These are phyloP conservation scores for Cylloceria caligata DNA, from an alignment of 2,888 invertebrate genomes.

Conservation along the genomic window DNA sequence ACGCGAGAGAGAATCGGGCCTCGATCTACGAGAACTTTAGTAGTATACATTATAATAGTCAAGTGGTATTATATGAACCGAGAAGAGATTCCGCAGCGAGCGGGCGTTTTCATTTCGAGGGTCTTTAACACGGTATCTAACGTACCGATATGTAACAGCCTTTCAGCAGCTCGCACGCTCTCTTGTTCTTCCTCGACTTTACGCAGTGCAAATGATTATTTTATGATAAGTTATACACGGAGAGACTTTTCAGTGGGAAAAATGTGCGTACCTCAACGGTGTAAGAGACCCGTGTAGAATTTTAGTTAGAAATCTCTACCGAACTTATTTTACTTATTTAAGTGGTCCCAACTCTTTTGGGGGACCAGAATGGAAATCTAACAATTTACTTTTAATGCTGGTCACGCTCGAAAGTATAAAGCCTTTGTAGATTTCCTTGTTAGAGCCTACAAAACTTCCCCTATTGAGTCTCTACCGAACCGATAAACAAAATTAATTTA, in stretches of 20 bases:
- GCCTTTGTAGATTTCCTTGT: no score
- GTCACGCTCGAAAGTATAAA: no score
- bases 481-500: no score
- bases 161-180: not conserved
- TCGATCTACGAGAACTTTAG: slow-evolving; percentile 47
- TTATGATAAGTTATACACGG: slow-evolving; percentile 25
- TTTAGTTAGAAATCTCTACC: no score
- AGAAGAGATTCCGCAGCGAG: not conserved
- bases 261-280: not conserved
- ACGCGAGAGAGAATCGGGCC: slow-evolving; percentile 35
- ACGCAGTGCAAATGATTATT: slow-evolving; percentile 15
- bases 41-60: slow-evolving; percentile 1
- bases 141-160: not conserved
- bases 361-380: no score
- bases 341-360: no score
- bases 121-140: not conserved
- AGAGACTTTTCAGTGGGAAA: slow-evolving; percentile 10
- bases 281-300: no score
- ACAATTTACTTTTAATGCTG: no score
- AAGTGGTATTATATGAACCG: slow-evolving; percentile 16
- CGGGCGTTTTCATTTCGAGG: slow-evolving; percentile 18
- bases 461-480: no score
- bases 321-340: no score
- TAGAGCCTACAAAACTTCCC: no score
- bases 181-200: not conserved